Conservation (phyloP, 37 sponge, comb jelly and placozoan genomes). For the Axinella damicornis region DNA sequence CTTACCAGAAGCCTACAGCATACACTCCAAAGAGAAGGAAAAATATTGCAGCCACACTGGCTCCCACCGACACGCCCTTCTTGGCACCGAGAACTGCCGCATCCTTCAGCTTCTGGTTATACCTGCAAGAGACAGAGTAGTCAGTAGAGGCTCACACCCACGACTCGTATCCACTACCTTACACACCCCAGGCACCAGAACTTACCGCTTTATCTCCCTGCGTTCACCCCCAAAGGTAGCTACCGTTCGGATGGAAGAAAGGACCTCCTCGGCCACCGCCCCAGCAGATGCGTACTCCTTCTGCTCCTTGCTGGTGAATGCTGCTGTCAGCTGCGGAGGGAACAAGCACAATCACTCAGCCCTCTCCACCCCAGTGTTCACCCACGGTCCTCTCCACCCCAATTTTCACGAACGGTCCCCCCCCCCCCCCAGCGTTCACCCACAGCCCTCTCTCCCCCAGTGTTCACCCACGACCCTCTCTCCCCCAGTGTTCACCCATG, state of each 20-base stretch:
- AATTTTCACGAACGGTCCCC: background rate
- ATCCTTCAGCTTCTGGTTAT: conserved; percentile 39
- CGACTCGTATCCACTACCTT: background rate
- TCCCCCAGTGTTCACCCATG: no score
- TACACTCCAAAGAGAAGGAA: conserved; percentile 67
- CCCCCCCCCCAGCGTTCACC: no score
- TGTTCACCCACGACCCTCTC: no score
- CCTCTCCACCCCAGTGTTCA: no score
- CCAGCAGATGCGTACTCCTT: conserved; percentile 89
- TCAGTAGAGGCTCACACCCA: background rate
- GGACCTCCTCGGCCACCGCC: conserved; percentile 90
- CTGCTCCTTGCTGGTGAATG: conserved; percentile 77
- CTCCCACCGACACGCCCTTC: conserved; percentile 64
- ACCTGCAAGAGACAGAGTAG: conserved; percentile 9
- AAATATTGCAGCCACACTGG: conserved; percentile 38
- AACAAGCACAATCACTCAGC: background rate
- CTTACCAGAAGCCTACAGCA: conserved; percentile 46
- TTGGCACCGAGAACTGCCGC: conserved; percentile 62
- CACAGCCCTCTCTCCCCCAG: no score
- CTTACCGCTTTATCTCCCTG: conserved; percentile 62
- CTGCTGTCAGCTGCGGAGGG: conserved; percentile 22
- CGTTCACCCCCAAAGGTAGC: conserved; percentile 91
- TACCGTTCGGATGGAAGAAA: conserved; percentile 93
- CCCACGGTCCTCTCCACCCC: no score
- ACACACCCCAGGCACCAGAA: background rate